A percentile compares a stretch with the other conserved stretches of the same genome.
Evolutionary conservation across 92 coral and sea anemone species (phyloP).

Genomic region (Porites evermanni): DNA sequence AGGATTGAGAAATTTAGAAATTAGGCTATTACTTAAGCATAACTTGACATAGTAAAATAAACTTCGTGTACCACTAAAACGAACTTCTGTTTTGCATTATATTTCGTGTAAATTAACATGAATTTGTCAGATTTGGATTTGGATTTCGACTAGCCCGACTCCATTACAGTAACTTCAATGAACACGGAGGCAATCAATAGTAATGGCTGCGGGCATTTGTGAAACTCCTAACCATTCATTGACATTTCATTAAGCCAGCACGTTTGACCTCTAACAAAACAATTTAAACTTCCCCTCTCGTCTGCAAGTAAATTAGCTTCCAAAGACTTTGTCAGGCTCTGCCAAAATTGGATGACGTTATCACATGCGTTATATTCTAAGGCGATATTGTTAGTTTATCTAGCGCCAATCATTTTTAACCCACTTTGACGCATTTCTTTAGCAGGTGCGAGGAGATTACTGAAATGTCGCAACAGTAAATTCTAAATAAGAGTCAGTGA

Average conservation of each 20-base stretch:
- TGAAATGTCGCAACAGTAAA: not conserved
- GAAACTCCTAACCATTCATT: not conserved
- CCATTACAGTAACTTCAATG: too few species aligned
- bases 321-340: not conserved
- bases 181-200: too few species aligned
- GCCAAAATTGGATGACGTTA: not conserved
- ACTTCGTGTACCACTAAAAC: not conserved
- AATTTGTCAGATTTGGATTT: not conserved
- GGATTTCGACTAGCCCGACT: not conserved
- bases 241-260: not conserved
- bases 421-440: not conserved
- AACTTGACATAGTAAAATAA: conserved; percentile 10
- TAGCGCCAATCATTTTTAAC: not conserved
- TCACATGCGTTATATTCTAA: not conserved
- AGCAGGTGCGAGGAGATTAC: not conserved
- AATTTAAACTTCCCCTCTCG: too few species aligned
- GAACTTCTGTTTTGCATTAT: not conserved
- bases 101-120: not conserved
- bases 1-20: not conserved
- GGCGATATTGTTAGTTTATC: not conserved
- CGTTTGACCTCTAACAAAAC: too few species aligned
- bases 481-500: not conserved
- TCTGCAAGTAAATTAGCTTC: not conserved
- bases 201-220: too few species aligned
- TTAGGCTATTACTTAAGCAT: not conserved